phyloP scores from a whole-genome alignment of 2,888 invertebrate species.

The Caradrina clavipalpis region DNA sequence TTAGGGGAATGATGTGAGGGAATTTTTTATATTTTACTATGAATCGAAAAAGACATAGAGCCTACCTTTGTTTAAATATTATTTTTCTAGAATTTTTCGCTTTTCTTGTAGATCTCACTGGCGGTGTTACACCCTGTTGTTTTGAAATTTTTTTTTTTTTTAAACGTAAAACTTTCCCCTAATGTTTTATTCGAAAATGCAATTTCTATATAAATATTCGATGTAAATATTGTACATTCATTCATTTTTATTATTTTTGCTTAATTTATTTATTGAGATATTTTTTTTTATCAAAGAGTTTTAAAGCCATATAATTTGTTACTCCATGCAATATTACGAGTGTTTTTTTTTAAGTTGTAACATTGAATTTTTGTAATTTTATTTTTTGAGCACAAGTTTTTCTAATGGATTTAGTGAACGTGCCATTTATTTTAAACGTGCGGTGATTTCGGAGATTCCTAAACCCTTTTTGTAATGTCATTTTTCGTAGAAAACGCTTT shows the following conservation, averaged over 20 bases:
- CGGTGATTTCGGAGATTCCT: slow-evolving; percentile 81
- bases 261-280: slow-evolving; percentile 89
- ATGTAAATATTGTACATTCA: slow-evolving; percentile 90
- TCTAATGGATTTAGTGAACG: slow-evolving; percentile 73
- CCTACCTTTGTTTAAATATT: slow-evolving; percentile 81
- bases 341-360: slow-evolving; percentile 67
- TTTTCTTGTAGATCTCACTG: slow-evolving; percentile 81
- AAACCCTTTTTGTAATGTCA: slow-evolving; percentile 65
- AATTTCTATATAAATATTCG: slow-evolving; percentile 85
- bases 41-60: slow-evolving; percentile 88
- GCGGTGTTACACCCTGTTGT: slow-evolving; percentile 59
- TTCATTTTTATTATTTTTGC: slow-evolving; percentile 77
- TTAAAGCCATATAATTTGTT: slow-evolving; percentile 86
- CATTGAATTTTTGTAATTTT: slow-evolving; percentile 70
- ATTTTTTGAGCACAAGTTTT: slow-evolving; percentile 66
- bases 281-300: slow-evolving; percentile 82
- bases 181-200: slow-evolving; percentile 62
- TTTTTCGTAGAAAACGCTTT: slow-evolving; percentile 65
- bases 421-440: slow-evolving; percentile 83
- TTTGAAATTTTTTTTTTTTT: slow-evolving; percentile 59
- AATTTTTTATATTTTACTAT: slow-evolving; percentile 90
- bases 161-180: slow-evolving; percentile 68
- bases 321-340: slow-evolving; percentile 73
- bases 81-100: slow-evolving; percentile 82
- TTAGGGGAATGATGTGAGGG: slow-evolving; percentile 88